Percentiles rank a stretch among this genome's conserved stretches.
phyloP scores from a whole-genome alignment of 2,797 vertebrate genomes.

The Streptopelia turtur region DNA sequence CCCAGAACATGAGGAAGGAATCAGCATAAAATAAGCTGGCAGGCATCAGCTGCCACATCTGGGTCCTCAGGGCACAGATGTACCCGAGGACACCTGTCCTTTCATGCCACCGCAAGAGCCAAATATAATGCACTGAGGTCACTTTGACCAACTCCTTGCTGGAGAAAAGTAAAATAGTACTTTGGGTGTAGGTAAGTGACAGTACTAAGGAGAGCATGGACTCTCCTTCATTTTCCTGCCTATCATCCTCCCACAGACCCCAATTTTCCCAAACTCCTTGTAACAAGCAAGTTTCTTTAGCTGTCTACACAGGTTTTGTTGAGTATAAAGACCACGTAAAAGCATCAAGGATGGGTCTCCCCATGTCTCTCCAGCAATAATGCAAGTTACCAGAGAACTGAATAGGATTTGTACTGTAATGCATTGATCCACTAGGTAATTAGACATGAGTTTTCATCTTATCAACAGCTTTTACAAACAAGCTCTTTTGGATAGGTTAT shows the following conservation, averaged over 20 bases:
- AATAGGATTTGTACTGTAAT: background rate
- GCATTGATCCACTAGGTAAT: background rate
- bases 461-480: background rate
- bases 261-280: background rate
- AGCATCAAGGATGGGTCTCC: background rate
- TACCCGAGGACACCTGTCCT: slow-evolving; percentile 35
- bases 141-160: background rate
- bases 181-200: background rate
- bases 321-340: background rate
- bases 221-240: background rate
- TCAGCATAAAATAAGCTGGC: background rate
- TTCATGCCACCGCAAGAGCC: slow-evolving; percentile 22
- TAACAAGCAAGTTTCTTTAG: background rate
- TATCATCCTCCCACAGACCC: background rate
- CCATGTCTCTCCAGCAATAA: background rate
- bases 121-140: slow-evolving; percentile 37
- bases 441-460: background rate
- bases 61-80: slow-evolving; percentile 3
- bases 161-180: background rate
- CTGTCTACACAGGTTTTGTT: background rate
- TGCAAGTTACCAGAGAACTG: background rate
- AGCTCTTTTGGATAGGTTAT: background rate
- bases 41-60: background rate
- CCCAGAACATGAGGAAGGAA: background rate
- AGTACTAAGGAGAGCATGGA: background rate